Evolutionary conservation across 2,797 vertebrate genomes (phyloP).

Genomic region (Karalla daura): DNA sequence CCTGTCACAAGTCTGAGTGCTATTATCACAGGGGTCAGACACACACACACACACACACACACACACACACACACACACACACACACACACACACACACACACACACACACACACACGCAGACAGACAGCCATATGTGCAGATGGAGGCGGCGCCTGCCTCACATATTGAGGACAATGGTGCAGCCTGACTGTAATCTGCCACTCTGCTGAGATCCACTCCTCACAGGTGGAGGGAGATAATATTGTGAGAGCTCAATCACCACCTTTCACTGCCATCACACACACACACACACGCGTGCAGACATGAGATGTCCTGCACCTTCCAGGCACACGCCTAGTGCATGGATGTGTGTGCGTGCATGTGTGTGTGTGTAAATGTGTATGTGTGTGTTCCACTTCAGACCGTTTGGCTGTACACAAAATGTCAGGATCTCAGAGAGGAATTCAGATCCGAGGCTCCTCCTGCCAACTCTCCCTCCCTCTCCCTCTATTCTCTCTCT

Average conservation of each 20-base stretch:
- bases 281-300: conserved; percentile 10
- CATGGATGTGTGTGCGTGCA: background rate
- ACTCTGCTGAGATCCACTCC: conserved; percentile 44
- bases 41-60: conserved; percentile 23
- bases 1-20: conserved; percentile 65
- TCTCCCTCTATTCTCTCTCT: background rate
- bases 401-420: background rate
- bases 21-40: conserved; percentile 70
- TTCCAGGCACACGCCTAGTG: background rate
- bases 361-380: background rate
- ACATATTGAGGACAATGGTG: conserved; percentile 51
- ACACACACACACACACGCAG: background rate
- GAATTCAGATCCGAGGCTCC: conserved; percentile 1
- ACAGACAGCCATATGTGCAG: background rate
- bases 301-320: background rate
- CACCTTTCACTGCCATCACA: conserved; percentile 13
- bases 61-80: background rate
- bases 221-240: conserved; percentile 67
- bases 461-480: conserved; percentile 2
- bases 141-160: conserved; percentile 9
- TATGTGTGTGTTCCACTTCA: background rate
- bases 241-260: conserved; percentile 59
- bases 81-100: background rate
- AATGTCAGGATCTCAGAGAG: conserved; percentile 11
- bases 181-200: conserved; percentile 50